Base-by-base conservation (phyloP, 2,797 vertebrate species). In the Falco berigora region DNA sequence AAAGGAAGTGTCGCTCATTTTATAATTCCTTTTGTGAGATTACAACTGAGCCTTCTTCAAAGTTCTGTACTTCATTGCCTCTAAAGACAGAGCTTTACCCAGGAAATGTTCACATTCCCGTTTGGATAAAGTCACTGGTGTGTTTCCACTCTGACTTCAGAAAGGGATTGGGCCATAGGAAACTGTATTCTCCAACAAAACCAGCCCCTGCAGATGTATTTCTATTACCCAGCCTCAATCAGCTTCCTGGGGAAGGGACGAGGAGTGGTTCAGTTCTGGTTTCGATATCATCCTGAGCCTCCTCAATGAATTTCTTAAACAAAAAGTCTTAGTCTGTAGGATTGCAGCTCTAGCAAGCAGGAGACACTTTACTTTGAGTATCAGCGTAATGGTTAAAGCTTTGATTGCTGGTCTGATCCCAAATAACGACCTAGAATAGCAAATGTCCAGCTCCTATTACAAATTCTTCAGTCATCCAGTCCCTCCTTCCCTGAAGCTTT, bases 1-100 rank as follows among this genome's bases (percentile, higher is more conserved):
- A 94, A 52, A 86, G 91, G 66, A 92, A 88, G 17, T 76, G 75
- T 94, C 88, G 47, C 17, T 93, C 77, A 72, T 94, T 95, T 93
- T 93, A 46, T 74, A 92, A 93, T 89, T 94, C 49, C 18, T 95
- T 92, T 34, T 72, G 53, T 90, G 78, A 88, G 69, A 47, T 34
- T 85, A 12, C 28, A 72, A 38, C 27, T 2, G 11, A 94, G 22
- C 72, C 44, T 87, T 80, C 77, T 89, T 88, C 17, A 0, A 73
- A 82, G 52, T 83, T 71, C 14, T 21, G 23, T 72, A 30, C 34
- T 78, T 88, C 58, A 14, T 72, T 68, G n/a, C 55, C 46, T 72
- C 30, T 68, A 56, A 93, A 80, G 84, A 42, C 6, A 5, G 42
- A 89, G 38, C 3, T 62, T 77, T 87, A 53, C 4, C 0, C 32